Evolutionary conservation across 2,797 vertebrate species (phyloP).

Genomic region (Limnodromus scolopaceus): DNA sequence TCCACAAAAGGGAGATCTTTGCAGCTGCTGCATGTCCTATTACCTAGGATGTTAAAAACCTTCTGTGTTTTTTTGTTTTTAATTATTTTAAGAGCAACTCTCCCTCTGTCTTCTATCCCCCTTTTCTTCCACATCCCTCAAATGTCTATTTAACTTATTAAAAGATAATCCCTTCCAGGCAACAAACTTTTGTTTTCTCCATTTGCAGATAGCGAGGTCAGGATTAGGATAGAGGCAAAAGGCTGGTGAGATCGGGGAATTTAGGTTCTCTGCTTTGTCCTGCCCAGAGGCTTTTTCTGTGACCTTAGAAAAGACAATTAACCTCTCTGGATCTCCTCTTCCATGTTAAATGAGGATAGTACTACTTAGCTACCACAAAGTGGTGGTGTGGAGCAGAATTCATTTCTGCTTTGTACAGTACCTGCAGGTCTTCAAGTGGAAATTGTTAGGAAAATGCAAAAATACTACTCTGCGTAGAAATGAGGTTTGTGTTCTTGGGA

Average conservation of each 20-base stretch:
- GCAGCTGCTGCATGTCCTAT: background rate
- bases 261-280: constrained; percentile 23
- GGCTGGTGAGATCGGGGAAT: background rate
- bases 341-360: constrained; percentile 24
- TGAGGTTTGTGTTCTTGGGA: background rate
- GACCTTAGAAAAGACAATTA: constrained; percentile 61
- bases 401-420: background rate
- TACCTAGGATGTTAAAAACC: background rate
- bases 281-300: constrained; percentile 31
- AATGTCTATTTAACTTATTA: background rate
- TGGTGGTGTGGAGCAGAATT: constrained; percentile 65
- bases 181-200: constrained; percentile 43
- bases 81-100: background rate
- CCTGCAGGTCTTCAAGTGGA: background rate
- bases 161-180: constrained; percentile 13
- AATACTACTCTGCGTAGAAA: background rate
- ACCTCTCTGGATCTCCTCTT: constrained; percentile 34
- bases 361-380: constrained; percentile 49
- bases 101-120: background rate
- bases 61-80: background rate
- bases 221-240: background rate
- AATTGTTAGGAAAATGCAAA: constrained; percentile 16
- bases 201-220: constrained; percentile 2
- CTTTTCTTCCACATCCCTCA: background rate
- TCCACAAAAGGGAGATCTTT: background rate